Evolutionary conservation across 1,140 invertebrate species (phyloP).

Genomic region (Harlomillsia oculata): DNA sequence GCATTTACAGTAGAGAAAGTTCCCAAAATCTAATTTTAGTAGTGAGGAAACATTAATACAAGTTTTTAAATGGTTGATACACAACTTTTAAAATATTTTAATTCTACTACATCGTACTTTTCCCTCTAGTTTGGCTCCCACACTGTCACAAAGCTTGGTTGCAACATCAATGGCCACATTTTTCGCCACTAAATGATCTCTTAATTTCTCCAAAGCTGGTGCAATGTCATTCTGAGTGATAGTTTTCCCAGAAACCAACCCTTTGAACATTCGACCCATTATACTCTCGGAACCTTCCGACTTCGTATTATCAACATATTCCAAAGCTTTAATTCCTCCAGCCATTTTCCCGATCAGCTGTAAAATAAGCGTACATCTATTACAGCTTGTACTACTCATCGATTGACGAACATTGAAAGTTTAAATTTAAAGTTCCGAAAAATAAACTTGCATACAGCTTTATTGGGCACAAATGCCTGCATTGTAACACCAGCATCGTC

Average conservation of each 20-base stretch:
- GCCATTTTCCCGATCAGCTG: conserved; percentile 73
- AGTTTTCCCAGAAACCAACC: conserved; percentile 72
- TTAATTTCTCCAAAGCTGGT: conserved; percentile 85
- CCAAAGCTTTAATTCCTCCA: conserved; percentile 58
- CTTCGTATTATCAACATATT: conserved; percentile 49
- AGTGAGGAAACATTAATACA: too few relatives aligned
- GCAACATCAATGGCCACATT: conserved; percentile 97
- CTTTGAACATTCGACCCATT: conserved; percentile 43
- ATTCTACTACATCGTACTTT: conserved; percentile 60
- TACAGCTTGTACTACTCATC: too few relatives aligned
- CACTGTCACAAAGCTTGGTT: conserved; percentile 87
- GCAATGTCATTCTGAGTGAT: conserved; percentile 62
- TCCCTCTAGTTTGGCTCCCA: conserved; percentile 83
- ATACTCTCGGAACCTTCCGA: conserved; percentile 34
- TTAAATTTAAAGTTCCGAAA: neutral
- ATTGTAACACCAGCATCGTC: conserved; percentile 40
- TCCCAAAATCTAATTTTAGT: conserved; percentile 57
- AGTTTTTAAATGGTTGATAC: neutral
- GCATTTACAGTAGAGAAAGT: conserved; percentile 83
- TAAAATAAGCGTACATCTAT: conserved; percentile 36
- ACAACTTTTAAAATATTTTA: neutral
- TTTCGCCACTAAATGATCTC: conserved; percentile 91
- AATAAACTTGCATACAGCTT: conserved; percentile 15
- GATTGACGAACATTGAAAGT: too few relatives aligned
- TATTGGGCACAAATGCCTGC: conserved; percentile 18